These are phyloP conservation scores for Spilarctia lutea DNA, from an alignment of 2,888 invertebrate genomes.

Conservation along the genomic window DNA sequence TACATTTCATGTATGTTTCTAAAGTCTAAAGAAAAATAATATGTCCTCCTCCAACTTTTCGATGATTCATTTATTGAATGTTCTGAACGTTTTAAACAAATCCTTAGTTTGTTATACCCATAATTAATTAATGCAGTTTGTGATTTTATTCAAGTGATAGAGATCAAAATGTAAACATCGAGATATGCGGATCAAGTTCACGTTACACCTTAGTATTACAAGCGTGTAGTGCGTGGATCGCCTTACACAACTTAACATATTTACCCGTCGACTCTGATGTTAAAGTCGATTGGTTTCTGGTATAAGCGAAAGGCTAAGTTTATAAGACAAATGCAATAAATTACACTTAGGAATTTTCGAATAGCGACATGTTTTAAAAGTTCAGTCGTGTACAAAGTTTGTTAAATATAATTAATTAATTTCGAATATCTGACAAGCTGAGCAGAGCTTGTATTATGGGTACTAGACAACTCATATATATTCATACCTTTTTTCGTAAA, in stretches of 20 bases:
- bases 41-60: not conserved
- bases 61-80: not conserved
- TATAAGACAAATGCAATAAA: not conserved
- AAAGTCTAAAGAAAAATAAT: no score
- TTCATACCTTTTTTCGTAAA: no score
- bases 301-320: conserved; percentile 5
- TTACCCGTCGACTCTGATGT: conserved; percentile 43
- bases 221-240: conserved; percentile 20
- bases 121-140: not conserved
- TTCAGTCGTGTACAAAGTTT: no score
- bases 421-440: no score
- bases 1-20: no score
- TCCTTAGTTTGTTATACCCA: not conserved
- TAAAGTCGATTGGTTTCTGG: conserved; percentile 18
- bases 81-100: not conserved
- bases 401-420: no score
- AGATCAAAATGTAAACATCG: conserved; percentile 30
- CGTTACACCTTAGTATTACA: conserved; percentile 41
- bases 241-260: conserved; percentile 52
- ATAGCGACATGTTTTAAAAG: not conserved
- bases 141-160: conserved; percentile 26
- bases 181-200: conserved; percentile 32
- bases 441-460: no score
- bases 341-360: not conserved
- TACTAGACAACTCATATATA: no score